Conservation (phyloP, 2,113 vertebrate species). For the Sphaerodactylus townsendi region DNA sequence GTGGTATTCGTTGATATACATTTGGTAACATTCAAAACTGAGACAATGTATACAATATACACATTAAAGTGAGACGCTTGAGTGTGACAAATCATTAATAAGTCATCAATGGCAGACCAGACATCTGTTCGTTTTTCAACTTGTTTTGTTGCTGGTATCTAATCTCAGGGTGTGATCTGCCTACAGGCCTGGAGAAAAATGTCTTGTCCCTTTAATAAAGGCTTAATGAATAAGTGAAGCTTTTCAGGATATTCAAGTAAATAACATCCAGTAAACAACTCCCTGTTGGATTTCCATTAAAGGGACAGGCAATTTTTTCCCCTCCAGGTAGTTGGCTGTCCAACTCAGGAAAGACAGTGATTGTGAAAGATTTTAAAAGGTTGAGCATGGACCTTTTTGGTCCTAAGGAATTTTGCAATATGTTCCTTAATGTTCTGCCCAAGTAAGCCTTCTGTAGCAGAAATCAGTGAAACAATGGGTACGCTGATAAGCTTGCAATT, state of each 20-base stretch:
- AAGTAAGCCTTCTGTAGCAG: background rate
- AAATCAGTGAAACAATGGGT: background rate
- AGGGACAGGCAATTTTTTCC: too few relatives aligned
- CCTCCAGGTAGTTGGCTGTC: too few relatives aligned
- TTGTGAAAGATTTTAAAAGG: background rate
- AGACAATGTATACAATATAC: background rate
- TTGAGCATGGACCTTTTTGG: background rate
- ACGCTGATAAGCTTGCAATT: background rate
- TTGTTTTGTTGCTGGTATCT: background rate
- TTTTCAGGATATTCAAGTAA: too few relatives aligned
- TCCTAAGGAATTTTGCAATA: background rate
- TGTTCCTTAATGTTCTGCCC: background rate
- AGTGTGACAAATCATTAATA: background rate
- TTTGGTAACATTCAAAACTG: background rate
- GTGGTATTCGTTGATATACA: background rate
- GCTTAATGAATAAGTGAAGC: too few relatives aligned
- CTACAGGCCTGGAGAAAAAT: too few relatives aligned
- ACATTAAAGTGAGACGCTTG: background rate
- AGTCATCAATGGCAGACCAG: background rate
- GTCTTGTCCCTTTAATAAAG: too few relatives aligned
- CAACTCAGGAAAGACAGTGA: background rate
- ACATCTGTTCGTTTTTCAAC: background rate
- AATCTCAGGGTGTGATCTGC: too few relatives aligned
- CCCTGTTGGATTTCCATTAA: too few relatives aligned
- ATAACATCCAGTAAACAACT: too few relatives aligned